Base-by-base conservation (phyloP, 2,888 invertebrate genomes). In the Fragum fragum region DNA sequence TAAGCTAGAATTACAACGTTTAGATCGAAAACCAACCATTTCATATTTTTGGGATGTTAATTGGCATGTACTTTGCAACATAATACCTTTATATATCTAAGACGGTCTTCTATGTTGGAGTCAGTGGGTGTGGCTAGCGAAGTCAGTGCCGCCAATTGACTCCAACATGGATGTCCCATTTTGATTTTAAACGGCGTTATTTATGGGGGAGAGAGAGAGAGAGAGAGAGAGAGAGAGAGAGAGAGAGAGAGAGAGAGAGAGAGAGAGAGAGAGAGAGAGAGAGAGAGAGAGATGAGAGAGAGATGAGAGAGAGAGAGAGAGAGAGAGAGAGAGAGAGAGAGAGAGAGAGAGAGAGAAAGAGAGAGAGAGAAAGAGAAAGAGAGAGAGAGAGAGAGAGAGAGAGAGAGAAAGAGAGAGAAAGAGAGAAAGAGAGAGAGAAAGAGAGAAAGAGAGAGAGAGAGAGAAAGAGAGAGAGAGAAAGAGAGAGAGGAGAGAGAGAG, bases 161-260 rank as follows among this genome's bases (percentile, higher is more conserved):
- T n/a, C n/a, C n/a, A n/a, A n/a, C n/a, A n/a, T n/a, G n/a, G n/a
- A n/a, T n/a, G n/a, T n/a, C n/a, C n/a, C n/a, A n/a, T n/a, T n/a
- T n/a, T n/a, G n/a, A n/a, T n/a, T n/a, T n/a, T n/a, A n/a, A n/a
- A n/a, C n/a, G n/a, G n/a, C n/a, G n/a, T n/a, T n/a, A n/a, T n/a
- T n/a, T 9, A 29, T 26, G 61, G 28, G 61, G 28, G 61, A 61
- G 61, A 61, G 61, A 61, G 61, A 61, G 61, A 61, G 61, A 61
- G 61, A 61, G 61, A 61, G 61, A 61, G 61, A 61, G 61, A 61
- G 61, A 61, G 61, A 61, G 61, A 61, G 61, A 23, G 57, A 57
- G 23, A 23, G 26, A 26, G 26, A 11, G 61, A 61, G 26, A 57
- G n/a, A 21, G n/a, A 57, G 23, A 57, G 21, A 57, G 23, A 57